These are phyloP conservation scores for Anser brachyrhynchus DNA, from an alignment of 2,113 vertebrate species.

Conservation along the genomic window DNA sequence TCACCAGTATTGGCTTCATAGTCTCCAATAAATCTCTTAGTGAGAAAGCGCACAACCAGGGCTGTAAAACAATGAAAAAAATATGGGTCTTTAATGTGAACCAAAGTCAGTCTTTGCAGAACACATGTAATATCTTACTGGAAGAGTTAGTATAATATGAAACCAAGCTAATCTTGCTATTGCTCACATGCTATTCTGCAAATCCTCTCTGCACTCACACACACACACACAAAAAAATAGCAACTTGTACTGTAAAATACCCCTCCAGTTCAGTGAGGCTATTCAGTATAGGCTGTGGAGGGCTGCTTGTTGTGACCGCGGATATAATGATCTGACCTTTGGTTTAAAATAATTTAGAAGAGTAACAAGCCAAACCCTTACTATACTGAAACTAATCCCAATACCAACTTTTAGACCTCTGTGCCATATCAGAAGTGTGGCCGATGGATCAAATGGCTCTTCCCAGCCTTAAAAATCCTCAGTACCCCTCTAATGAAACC, in stretches of 20 bases:
- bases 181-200: not conserved
- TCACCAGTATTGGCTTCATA: conserved; percentile 94
- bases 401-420: not conserved
- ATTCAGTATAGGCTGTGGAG: not conserved
- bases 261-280: not conserved
- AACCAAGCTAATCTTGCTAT: not conserved
- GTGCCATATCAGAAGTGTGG: not conserved
- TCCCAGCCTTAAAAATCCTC: not conserved
- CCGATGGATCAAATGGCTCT: not conserved
- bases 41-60: conserved; percentile 89
- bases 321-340: not conserved
- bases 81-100: not conserved
- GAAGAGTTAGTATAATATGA: not conserved
- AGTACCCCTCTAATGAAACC: not conserved
- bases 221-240: not conserved
- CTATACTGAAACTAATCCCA: not conserved
- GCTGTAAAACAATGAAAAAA: conserved; percentile 74
- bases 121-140: not conserved
- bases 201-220: not conserved
- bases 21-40: conserved; percentile 93
- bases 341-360: not conserved
- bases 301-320: not conserved
- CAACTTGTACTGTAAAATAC: not conserved
- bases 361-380: not conserved
- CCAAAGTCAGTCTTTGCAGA: not conserved